These are phyloP conservation scores for Drosophila teissieri DNA, from an alignment of 1,140 invertebrate genomes.

Conservation along the genomic window DNA sequence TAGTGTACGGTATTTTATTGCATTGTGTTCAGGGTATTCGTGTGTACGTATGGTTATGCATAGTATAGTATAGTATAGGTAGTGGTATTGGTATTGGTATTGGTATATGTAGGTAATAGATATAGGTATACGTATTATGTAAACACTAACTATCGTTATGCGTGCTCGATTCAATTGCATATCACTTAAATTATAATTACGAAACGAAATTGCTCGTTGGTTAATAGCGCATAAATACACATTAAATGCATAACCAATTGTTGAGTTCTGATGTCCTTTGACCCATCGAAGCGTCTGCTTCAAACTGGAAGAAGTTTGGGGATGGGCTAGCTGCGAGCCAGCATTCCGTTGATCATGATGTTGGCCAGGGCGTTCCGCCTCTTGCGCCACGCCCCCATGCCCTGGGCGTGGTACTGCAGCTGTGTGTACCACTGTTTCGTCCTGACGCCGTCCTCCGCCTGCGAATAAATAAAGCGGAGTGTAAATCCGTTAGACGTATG, in stretches of 20 bases:
- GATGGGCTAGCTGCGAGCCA: slow-evolving; percentile 80
- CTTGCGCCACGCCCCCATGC: slow-evolving; percentile 95
- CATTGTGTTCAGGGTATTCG: slow-evolving; percentile 49
- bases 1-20: slow-evolving; percentile 55
- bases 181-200: slow-evolving; percentile 79
- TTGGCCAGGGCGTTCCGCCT: slow-evolving; percentile 96
- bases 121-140: slow-evolving; percentile 52
- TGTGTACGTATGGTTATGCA: slow-evolving; percentile 53
- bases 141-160: slow-evolving; percentile 72
- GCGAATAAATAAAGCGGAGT: slow-evolving; percentile 82
- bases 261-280: slow-evolving; percentile 25
- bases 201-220: slow-evolving; percentile 63
- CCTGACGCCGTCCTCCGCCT: slow-evolving; percentile 94
- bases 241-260: slow-evolving; percentile 69
- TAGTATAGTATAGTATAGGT: slow-evolving; percentile 11
- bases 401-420: slow-evolving; percentile 94
- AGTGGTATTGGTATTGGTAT: slow-evolving; percentile 30
- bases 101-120: slow-evolving; percentile 6
- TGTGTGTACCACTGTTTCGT: slow-evolving; percentile 95
- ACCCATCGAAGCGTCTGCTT: background rate
- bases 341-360: slow-evolving; percentile 97
- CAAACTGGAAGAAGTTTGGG: background rate
- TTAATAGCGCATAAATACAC: slow-evolving; percentile 73
- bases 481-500: slow-evolving; percentile 50
- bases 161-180: slow-evolving; percentile 66